These are phyloP conservation scores for Todiramphus saurophagus DNA, from an alignment of 2,113 vertebrate species.

Conservation along the genomic window DNA sequence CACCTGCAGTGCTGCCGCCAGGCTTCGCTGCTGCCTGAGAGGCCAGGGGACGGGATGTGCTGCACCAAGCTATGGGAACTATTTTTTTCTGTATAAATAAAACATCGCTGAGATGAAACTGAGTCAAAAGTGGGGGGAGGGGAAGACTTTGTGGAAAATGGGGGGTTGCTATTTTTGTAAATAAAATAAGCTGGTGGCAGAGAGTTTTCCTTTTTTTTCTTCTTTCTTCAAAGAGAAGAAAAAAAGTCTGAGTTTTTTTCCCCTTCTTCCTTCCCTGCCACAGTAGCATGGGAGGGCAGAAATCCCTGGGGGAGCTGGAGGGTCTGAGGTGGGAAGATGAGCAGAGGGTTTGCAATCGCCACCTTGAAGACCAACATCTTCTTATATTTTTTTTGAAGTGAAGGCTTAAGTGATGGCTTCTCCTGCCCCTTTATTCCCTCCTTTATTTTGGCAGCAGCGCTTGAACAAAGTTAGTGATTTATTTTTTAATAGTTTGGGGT, in stretches of 20 bases:
- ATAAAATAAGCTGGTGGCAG: not conserved
- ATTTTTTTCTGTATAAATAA: conserved; percentile 4
- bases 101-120: not conserved
- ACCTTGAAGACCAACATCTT: not conserved
- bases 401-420: not conserved
- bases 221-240: not conserved
- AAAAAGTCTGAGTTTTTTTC: not conserved
- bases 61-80: not conserved
- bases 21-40: not conserved
- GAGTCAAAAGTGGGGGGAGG: not conserved
- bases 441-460: not conserved
- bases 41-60: not conserved
- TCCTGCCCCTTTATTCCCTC: not conserved
- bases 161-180: not conserved
- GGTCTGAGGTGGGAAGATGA: not conserved
- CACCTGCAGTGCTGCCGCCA: not conserved
- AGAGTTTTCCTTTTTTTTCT: not conserved
- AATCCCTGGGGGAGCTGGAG: not conserved
- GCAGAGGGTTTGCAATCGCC: not conserved
- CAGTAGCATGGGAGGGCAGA: not conserved
- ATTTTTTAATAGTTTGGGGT: not conserved
- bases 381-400: not conserved
- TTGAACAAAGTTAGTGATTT: not conserved
- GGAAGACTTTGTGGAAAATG: not conserved
- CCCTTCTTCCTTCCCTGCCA: not conserved